A percentile compares a stretch with the other conserved stretches of the same genome.
phyloP scores from a whole-genome alignment of 2,113 vertebrate genomes.

The Motacilla alba region DNA sequence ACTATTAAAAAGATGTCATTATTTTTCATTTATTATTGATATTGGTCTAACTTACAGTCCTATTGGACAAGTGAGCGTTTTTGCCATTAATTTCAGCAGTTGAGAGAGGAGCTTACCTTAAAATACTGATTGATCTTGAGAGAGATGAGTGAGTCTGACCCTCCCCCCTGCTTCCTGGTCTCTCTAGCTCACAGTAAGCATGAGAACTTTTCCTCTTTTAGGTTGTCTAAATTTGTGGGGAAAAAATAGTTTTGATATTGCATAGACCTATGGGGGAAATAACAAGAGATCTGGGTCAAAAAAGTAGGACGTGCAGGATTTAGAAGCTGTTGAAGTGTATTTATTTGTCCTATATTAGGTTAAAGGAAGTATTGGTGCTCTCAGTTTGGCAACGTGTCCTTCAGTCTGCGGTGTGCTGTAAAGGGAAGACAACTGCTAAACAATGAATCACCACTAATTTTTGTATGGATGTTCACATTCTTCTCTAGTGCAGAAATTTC shows the following conservation, averaged over 20 bases:
- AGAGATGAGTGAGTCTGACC: not conserved
- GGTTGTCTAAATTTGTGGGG: slow-evolving; percentile 20
- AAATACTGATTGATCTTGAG: not conserved
- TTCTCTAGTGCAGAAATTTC: not conserved
- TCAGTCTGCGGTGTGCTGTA: slow-evolving; percentile 15
- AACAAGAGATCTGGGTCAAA: slow-evolving; percentile 50
- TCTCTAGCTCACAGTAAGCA: not conserved
- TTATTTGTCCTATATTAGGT: slow-evolving; percentile 58
- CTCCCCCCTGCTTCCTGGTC: not conserved
- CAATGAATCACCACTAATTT: slow-evolving; percentile 49
- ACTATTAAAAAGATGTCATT: not conserved
- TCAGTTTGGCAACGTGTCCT: slow-evolving; percentile 45
- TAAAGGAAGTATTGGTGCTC: slow-evolving; percentile 52
- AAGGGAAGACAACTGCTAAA: slow-evolving; percentile 45
- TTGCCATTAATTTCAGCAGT: not conserved
- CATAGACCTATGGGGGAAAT: not conserved
- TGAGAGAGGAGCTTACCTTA: not conserved
- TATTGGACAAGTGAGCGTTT: not conserved
- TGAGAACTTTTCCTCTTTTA: not conserved
- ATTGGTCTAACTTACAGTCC: not conserved
- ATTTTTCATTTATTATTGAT: not conserved
- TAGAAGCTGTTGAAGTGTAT: slow-evolving; percentile 44
- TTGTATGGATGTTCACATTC: slow-evolving; percentile 29
- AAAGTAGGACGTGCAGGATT: slow-evolving; percentile 45
- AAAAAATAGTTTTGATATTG: slow-evolving; percentile 23